Percentiles rank a stretch among this genome's conserved stretches.
Evolutionary conservation across 2,888 invertebrate species (phyloP).

Genomic region (Adelphocoris suturalis): DNA sequence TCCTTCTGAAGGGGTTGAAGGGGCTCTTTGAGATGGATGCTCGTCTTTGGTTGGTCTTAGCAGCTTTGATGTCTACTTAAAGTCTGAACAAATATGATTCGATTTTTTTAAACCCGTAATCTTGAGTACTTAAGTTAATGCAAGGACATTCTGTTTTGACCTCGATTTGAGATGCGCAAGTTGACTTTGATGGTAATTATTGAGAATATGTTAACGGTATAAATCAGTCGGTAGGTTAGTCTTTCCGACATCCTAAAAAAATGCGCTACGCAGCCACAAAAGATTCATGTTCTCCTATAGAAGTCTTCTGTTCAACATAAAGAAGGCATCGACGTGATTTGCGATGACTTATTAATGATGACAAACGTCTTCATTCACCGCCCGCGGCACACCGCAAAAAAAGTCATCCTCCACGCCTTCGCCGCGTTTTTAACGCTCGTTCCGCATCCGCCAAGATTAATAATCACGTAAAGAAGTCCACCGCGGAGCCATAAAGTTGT

Average conservation of each 20-base stretch:
- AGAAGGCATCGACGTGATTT: conserved; percentile 32
- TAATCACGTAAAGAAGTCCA: conserved; percentile 4
- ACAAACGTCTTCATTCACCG: conserved; percentile 28
- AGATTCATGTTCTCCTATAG: background rate
- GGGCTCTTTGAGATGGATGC: too few species aligned
- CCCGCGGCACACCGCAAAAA: background rate
- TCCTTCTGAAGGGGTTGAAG: too few species aligned
- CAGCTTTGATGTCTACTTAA: too few species aligned
- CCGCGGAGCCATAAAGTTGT: background rate
- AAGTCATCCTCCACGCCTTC: background rate
- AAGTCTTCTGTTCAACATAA: background rate
- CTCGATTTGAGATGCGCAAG: too few species aligned
- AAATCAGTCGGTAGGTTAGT: background rate
- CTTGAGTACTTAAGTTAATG: too few species aligned
- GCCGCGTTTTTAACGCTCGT: background rate
- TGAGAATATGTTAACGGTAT: background rate
- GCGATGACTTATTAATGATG: conserved; percentile 39
- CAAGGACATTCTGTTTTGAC: too few species aligned
- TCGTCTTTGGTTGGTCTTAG: too few species aligned
- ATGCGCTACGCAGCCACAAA: background rate
- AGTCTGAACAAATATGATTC: too few species aligned
- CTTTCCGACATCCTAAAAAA: background rate
- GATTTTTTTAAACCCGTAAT: too few species aligned
- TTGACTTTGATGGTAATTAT: too few species aligned
- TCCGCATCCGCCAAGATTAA: background rate